These are phyloP conservation scores for Muscidifurax raptorellus DNA, from an alignment of 1,140 invertebrate species.

Conservation along the genomic window DNA sequence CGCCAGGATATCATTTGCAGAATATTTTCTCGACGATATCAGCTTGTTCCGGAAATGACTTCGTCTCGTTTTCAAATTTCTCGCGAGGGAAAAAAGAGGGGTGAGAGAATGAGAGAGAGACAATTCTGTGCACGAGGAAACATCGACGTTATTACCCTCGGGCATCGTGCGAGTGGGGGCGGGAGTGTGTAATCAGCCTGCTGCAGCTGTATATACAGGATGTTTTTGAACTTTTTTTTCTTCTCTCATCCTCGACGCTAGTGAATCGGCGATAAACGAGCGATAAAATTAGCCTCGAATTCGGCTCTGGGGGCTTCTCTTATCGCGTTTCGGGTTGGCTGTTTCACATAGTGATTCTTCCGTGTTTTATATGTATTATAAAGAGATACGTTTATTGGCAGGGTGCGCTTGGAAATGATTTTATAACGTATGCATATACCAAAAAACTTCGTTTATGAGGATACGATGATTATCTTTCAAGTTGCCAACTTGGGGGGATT, in stretches of 20 bases:
- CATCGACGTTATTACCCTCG: slow-evolving; percentile 2
- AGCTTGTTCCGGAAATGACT: slow-evolving; percentile 18
- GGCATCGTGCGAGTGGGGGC: background rate
- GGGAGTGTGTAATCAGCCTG: background rate
- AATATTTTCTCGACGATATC: slow-evolving; percentile 29
- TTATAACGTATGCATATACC: no score
- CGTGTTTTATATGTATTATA: background rate
- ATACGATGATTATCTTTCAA: no score
- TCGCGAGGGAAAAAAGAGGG: background rate
- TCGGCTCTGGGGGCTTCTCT: background rate
- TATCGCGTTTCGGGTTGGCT: background rate
- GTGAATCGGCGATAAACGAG: background rate
- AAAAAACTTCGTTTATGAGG: no score
- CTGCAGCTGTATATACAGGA: background rate
- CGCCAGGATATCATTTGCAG: slow-evolving; percentile 23
- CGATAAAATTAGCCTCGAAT: slow-evolving; percentile 8
- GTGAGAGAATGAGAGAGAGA: background rate
- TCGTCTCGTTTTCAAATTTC: slow-evolving; percentile 31
- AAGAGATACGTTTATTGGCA: background rate
- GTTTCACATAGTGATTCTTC: background rate
- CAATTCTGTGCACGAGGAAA: background rate
- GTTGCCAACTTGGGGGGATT: no score
- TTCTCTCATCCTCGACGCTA: background rate
- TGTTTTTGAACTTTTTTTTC: background rate
- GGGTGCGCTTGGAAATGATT: background rate